phyloP scores from a whole-genome alignment of 1,140 invertebrate genomes.

The Teleogryllus occipitalis region DNA sequence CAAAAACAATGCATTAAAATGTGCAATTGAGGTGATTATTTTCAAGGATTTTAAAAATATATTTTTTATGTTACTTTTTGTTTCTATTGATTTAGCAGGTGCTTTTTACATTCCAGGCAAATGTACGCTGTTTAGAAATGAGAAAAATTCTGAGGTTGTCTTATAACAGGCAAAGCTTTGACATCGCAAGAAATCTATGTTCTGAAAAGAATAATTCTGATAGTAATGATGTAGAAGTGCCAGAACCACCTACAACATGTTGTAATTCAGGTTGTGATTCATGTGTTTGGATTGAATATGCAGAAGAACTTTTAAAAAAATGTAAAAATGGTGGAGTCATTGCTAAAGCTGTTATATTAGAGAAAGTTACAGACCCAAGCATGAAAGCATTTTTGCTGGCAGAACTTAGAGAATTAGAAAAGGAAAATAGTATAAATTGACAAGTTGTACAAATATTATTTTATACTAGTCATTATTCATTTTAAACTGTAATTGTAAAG shows the following conservation, averaged over 20 bases:
- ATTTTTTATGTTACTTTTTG: no score
- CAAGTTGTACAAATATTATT: no score
- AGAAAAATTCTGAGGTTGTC: no score
- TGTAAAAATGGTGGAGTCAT: conserved; percentile 56
- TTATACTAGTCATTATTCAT: no score
- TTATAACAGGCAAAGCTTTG: background rate
- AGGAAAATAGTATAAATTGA: background rate
- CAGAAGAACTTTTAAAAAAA: conserved; percentile 63
- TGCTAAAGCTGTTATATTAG: conserved; percentile 63
- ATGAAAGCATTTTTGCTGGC: conserved; percentile 69
- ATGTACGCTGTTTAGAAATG: no score
- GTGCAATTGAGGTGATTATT: no score
- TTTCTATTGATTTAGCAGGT: no score
- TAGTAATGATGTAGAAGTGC: conserved; percentile 31
- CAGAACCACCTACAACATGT: conserved; percentile 68
- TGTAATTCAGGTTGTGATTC: conserved; percentile 91
- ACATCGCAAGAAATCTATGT: background rate
- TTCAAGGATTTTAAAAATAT: no score
- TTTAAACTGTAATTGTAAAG: no score
- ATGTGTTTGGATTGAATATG: conserved; percentile 92
- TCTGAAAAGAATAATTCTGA: background rate
- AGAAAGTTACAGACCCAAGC: conserved; percentile 69
- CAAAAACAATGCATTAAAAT: no score
- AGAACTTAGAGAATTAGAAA: conserved; percentile 45
- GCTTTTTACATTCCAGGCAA: no score